A percentile compares a stretch with the other conserved stretches of the same genome.
Evolutionary conservation across 2,113 vertebrate genomes (phyloP).

Genomic region (Malurus alboscapulatus): DNA sequence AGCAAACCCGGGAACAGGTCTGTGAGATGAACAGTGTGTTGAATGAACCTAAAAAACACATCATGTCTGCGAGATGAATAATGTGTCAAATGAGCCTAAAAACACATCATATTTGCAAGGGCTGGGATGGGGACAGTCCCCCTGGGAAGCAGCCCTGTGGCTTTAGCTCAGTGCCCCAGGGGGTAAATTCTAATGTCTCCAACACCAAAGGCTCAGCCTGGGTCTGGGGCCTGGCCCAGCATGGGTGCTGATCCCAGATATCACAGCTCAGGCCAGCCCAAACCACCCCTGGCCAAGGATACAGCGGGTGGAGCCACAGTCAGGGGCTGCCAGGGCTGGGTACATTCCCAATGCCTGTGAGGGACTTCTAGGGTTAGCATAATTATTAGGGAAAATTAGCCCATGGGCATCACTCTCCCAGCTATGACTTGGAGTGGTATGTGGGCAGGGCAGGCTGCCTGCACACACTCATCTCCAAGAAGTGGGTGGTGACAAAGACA

Average conservation of each 20-base stretch:
- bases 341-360: not conserved
- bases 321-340: not conserved
- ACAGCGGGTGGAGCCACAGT: not conserved
- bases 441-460: not conserved
- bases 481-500: not conserved
- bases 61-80: not conserved
- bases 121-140: not conserved
- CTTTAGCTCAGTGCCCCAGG: not conserved
- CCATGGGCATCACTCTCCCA: not conserved
- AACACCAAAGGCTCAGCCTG: not conserved
- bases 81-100: not conserved
- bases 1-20: not conserved
- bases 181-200: not conserved
- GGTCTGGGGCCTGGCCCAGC: not conserved
- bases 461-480: not conserved
- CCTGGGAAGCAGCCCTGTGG: not conserved
- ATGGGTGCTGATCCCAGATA: not conserved
- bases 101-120: not conserved
- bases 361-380: not conserved
- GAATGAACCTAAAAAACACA: constrained; percentile 27
- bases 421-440: not conserved
- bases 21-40: not conserved
- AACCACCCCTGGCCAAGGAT: not conserved
- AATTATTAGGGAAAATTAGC: not conserved
- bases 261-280: not conserved